Base-by-base conservation (phyloP, 2,888 invertebrate species). In the Ypsolopha scabrella region DNA sequence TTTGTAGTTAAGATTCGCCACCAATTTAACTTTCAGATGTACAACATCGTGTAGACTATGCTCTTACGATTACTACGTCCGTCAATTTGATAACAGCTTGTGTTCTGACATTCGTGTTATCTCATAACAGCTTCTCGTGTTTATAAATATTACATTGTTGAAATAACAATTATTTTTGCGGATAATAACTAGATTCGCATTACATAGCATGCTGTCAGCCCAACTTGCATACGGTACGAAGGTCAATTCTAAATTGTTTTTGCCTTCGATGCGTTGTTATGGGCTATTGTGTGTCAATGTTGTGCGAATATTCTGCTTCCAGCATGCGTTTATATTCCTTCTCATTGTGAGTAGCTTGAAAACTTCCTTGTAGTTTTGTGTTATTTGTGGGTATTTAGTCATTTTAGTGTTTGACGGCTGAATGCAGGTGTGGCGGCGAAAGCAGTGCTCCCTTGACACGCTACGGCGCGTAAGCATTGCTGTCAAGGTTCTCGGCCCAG, bases 391-490 rank as follows among this genome's bases (percentile, higher is more conserved):
- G 39, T 33, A 8, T 46, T 46, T 33, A 35, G 33, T 46, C 7
- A 43, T 59, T 57, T 57, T 55, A 57, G 60, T 60, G 56, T 65
- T 66, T 62, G 65, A 62, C 68, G 71, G 70, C 67, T 68, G 60
- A 61, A 63, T 63, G 64, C 72, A 74, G 83, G 80, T 77, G 81
- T 75, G 79, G 74, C 80, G 72, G 82, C 81, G 85, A 85, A 85
- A 85, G 85, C 85, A 82, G 81, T 68, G 77, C 80, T 82, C 85
- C 85, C 85, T 85, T 85, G 85, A 85, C 85, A 85, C 72, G 83
- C 73, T 74, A 81, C 83, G 82, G 78, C 80, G 81, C 78, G 70
- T 80, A 83, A 79, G 79, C 83, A 85, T 85, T 85, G 83, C 82
- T 68, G 85, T 82, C 85, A 85, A 85, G 85, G 85, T 76, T 70